phyloP scores from a whole-genome alignment of 2,888 invertebrate genomes.

The Scrobipalpa costella region DNA sequence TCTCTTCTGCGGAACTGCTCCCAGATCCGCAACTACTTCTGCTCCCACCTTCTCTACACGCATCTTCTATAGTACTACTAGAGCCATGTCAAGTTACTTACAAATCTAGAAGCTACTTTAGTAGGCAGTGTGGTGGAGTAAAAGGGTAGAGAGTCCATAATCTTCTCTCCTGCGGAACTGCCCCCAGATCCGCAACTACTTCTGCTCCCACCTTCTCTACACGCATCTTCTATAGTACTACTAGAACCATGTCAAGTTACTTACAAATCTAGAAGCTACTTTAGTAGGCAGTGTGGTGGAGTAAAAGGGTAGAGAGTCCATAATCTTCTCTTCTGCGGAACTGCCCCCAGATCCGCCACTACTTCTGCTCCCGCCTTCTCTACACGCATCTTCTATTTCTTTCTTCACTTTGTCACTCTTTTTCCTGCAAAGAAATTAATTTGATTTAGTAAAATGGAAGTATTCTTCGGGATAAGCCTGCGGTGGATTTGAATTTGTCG shows the following conservation, averaged over 20 bases:
- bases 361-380: constrained; percentile 82
- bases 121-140: constrained; percentile 82
- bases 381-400: constrained; percentile 95
- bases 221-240: constrained; percentile 96
- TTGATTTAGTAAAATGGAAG: too few relatives aligned
- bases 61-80: constrained; percentile 96
- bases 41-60: constrained; percentile 86
- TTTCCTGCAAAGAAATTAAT: constrained; percentile 83
- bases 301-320: constrained; percentile 71
- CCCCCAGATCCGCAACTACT: constrained; percentile 67
- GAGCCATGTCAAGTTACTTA: too few relatives aligned
- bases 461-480: background rate
- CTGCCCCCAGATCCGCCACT: constrained; percentile 67
- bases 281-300: constrained; percentile 83
- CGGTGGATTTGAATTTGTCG: background rate
- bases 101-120: constrained; percentile 87
- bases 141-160: constrained; percentile 67
- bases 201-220: constrained; percentile 83
- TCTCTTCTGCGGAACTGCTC: constrained; percentile 63
- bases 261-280: constrained; percentile 88
- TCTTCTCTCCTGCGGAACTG: constrained; percentile 64
- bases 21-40: constrained; percentile 67
- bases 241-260: too few relatives aligned
- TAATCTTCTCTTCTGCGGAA: constrained; percentile 63
- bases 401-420: constrained; percentile 93